These are phyloP conservation scores for Dromius quadrimaculatus DNA, from an alignment of 2,888 invertebrate species.

Conservation along the genomic window DNA sequence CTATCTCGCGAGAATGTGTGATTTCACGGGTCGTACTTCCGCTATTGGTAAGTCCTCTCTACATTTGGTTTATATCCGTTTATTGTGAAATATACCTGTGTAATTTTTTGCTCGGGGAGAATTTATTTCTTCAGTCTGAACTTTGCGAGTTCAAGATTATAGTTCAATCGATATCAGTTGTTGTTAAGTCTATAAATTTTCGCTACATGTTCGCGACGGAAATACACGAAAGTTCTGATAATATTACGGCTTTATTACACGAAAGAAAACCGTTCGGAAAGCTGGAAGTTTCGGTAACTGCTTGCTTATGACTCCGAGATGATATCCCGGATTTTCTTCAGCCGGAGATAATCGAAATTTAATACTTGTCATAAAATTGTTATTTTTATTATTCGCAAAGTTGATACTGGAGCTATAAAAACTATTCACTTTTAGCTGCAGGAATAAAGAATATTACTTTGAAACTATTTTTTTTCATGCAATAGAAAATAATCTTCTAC, in stretches of 20 bases:
- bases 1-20: no score
- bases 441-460: no score
- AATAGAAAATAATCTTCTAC: no score
- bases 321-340: no score
- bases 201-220: conserved; percentile 20
- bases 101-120: neutral
- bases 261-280: neutral
- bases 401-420: no score
- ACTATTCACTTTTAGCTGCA: no score
- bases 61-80: conserved; percentile 19
- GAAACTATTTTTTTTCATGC: no score
- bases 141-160: conserved; percentile 34
- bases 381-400: no score
- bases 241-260: conserved; percentile 32
- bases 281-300: conserved; percentile 14
- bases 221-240: conserved; percentile 24
- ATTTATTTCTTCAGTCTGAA: conserved; percentile 21
- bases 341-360: no score
- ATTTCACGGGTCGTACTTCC: no score
- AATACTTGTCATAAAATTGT: no score
- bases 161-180: conserved; percentile 37
- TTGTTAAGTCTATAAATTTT: conserved; percentile 34
- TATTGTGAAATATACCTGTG: conserved; percentile 20
- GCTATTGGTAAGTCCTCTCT: no score
- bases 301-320: conserved; percentile 2